These are phyloP conservation scores for Eupithecia exiguata DNA, from an alignment of 2,888 invertebrate genomes.

Conservation along the genomic window DNA sequence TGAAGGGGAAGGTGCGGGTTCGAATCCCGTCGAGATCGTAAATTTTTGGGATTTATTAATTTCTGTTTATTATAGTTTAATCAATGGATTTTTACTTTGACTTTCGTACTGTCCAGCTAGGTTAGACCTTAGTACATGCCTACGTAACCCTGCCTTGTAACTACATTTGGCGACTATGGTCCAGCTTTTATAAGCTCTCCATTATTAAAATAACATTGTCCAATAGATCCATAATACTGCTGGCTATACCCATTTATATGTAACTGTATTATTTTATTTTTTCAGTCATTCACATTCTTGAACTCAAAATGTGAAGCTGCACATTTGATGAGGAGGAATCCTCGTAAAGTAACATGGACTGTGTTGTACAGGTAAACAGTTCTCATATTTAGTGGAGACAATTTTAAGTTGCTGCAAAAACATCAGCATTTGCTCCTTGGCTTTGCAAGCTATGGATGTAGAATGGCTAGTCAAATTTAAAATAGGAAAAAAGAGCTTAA, in stretches of 20 bases:
- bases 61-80: too few species aligned
- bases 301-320: constrained; percentile 99
- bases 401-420: not conserved
- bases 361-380: constrained; percentile 92
- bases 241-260: not conserved
- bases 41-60: too few species aligned
- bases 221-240: not conserved
- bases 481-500: not conserved
- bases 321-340: constrained; percentile 98
- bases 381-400: not conserved
- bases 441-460: not conserved
- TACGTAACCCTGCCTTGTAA: too few species aligned
- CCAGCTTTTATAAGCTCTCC: too few species aligned
- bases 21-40: too few species aligned
- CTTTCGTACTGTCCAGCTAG: too few species aligned
- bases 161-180: too few species aligned
- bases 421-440: not conserved
- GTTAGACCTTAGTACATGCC: too few species aligned
- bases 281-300: constrained; percentile 96
- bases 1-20: too few species aligned
- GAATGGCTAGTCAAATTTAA: not conserved
- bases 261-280: not conserved
- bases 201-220: too few species aligned
- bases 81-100: too few species aligned
- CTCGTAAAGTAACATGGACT: constrained; percentile 99